Evolutionary conservation across 2,113 vertebrate genomes (phyloP).

Genomic region (Egretta garzetta): DNA sequence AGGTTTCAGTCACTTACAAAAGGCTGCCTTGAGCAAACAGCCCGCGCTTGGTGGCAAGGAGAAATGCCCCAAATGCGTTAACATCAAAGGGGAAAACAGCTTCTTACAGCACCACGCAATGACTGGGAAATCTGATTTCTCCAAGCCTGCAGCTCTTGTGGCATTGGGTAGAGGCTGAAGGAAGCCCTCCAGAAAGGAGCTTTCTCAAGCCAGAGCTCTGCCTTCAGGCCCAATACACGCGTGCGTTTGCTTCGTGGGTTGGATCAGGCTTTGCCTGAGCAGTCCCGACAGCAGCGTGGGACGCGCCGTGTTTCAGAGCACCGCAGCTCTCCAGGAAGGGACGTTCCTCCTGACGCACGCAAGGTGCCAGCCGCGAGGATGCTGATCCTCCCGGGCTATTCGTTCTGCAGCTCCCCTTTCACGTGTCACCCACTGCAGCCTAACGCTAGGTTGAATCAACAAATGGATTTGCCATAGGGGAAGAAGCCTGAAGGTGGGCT

Average conservation of each 20-base stretch:
- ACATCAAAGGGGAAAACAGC: background rate
- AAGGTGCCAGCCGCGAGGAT: accelerated
- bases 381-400: background rate
- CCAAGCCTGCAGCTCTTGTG: too few relatives aligned
- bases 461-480: background rate
- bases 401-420: background rate
- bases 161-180: background rate
- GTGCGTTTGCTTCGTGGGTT: background rate
- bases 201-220: background rate
- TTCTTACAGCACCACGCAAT: background rate
- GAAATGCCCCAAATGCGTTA: background rate
- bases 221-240: background rate
- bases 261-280: background rate
- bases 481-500: background rate
- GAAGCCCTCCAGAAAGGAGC: background rate
- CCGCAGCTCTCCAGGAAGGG: background rate
- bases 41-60: background rate
- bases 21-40: background rate
- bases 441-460: background rate
- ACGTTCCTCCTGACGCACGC: background rate
- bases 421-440: background rate
- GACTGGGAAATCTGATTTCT: background rate
- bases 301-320: background rate
- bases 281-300: background rate
- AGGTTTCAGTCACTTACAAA: background rate